A percentile compares a stretch with the other conserved stretches of the same genome.
phyloP scores from a whole-genome alignment of 2,113 vertebrate species.

The Plectropomus leopardus region DNA sequence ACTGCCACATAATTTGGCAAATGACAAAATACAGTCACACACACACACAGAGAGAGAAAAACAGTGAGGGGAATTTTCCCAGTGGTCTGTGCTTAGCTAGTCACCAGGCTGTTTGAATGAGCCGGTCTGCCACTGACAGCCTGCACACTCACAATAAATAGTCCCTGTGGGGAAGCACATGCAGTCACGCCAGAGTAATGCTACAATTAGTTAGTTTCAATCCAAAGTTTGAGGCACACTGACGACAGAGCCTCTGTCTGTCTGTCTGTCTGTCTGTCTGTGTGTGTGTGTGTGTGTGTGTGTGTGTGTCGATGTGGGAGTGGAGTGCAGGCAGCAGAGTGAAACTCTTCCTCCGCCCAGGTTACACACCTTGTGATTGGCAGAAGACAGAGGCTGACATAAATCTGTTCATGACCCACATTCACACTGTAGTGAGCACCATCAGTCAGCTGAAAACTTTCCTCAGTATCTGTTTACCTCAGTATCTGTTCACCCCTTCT shows the following conservation, averaged over 20 bases:
- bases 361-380: background rate
- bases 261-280: too few species aligned
- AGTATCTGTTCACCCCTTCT: too few species aligned
- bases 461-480: background rate
- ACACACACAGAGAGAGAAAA: conserved; percentile 2
- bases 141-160: conserved; percentile 41
- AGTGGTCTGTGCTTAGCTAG: conserved; percentile 17
- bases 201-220: conserved; percentile 33
- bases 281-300: too few species aligned
- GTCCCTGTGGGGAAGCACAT: conserved; percentile 12
- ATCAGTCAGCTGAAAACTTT: conserved; percentile 2
- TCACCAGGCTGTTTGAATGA: conserved; percentile 30
- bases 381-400: background rate
- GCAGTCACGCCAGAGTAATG: conserved; percentile 18
- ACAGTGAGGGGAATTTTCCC: background rate
- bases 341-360: background rate
- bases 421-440: background rate
- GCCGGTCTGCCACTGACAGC: conserved; percentile 23
- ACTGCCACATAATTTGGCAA: background rate
- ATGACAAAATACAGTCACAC: conserved; percentile 12
- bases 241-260: conserved; percentile 1
- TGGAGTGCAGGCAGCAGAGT: conserved; percentile 9
- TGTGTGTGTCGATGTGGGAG: conserved; percentile 9
- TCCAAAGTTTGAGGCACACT: conserved; percentile 24
- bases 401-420: conserved; percentile 17